These are phyloP conservation scores for Caenorhabditis briggsae DNA, from an alignment of 1,140 invertebrate genomes.

Conservation along the genomic window DNA sequence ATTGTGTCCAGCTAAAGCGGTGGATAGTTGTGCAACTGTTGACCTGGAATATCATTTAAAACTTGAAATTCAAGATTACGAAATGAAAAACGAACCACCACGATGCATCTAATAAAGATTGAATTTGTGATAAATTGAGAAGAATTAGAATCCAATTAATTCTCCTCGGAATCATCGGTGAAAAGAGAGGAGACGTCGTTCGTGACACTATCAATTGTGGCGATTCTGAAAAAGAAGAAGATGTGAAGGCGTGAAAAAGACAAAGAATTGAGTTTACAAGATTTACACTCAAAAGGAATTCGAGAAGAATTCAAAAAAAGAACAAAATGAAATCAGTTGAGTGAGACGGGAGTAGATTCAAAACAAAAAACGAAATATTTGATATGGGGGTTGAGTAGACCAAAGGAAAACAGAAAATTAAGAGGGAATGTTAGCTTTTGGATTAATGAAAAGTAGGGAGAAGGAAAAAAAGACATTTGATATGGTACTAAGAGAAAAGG, in stretches of 20 bases:
- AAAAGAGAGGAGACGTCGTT: constrained; percentile 22
- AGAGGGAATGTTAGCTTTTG: constrained; percentile 21
- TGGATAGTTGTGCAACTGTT: constrained; percentile 64
- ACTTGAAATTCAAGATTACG: background rate
- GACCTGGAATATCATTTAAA: constrained; percentile 53
- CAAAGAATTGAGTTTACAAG: background rate
- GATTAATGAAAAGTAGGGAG: constrained; percentile 39
- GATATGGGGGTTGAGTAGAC: background rate
- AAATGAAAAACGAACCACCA: constrained; percentile 59
- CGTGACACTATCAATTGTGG: constrained; percentile 3
- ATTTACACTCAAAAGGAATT: background rate
- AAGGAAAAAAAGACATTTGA: constrained; percentile 13
- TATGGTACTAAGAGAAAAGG: constrained; percentile 16
- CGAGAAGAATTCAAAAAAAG: background rate
- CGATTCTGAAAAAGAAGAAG: background rate
- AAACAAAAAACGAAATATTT: background rate
- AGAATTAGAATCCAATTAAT: constrained; percentile 34
- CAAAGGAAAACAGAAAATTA: constrained; percentile 4
- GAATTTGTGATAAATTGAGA: constrained; percentile 31
- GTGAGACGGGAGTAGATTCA: background rate
- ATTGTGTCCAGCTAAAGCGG: constrained; percentile 58
- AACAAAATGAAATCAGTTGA: constrained; percentile 33
- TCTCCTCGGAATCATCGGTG: constrained; percentile 34
- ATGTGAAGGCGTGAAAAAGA: constrained; percentile 33
- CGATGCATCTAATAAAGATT: constrained; percentile 60